phyloP scores from a whole-genome alignment of 2,113 vertebrate genomes.

The Struthio camelus region DNA sequence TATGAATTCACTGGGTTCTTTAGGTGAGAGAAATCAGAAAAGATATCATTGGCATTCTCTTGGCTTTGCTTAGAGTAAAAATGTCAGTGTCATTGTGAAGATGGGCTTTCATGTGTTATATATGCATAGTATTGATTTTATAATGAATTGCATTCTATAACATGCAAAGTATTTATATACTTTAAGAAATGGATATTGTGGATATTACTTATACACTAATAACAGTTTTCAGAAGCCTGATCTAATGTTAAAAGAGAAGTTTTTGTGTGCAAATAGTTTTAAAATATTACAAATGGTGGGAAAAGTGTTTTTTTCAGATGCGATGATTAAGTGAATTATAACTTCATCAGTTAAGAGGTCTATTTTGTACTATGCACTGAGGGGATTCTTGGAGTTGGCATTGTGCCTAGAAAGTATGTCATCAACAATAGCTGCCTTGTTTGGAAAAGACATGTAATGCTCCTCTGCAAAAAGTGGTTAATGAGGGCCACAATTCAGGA shows the following conservation, averaged over 20 bases:
- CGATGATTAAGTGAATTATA: background rate
- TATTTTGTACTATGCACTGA: background rate
- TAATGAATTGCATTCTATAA: background rate
- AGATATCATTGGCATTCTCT: background rate
- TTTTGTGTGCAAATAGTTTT: background rate
- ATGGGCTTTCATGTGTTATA: background rate
- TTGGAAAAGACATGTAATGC: background rate
- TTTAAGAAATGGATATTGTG: background rate
- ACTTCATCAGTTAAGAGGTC: background rate
- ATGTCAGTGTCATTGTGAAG: slow-evolving; percentile 28
- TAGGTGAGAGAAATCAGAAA: slow-evolving; percentile 10
- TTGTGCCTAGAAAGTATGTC: background rate
- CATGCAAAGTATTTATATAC: background rate
- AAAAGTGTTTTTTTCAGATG: background rate
- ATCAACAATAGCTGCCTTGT: background rate
- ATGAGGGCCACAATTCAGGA: background rate
- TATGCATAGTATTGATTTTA: background rate
- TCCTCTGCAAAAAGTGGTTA: background rate
- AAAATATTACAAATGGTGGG: background rate
- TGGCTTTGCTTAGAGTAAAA: slow-evolving; percentile 29
- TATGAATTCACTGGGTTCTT: slow-evolving; percentile 48
- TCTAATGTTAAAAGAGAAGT: background rate
- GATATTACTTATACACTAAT: background rate
- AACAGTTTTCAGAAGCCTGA: background rate
- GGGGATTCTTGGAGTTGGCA: background rate